Evolutionary conservation across 2,888 invertebrate species (phyloP), one percentile per base, ranked within the genome.

Genomic region (Brenthis daphne): DNA sequence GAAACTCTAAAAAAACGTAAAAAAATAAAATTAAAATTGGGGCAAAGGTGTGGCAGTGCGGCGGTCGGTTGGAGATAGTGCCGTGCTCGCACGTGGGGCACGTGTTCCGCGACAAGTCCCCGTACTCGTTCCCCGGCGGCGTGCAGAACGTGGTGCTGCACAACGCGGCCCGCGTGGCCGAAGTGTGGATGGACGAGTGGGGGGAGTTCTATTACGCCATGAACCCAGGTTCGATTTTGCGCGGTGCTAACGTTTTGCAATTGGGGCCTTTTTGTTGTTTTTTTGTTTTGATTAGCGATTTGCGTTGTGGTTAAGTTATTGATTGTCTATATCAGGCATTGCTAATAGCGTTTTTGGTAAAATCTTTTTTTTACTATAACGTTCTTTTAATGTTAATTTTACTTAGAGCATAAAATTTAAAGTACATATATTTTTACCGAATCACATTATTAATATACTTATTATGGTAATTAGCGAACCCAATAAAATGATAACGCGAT

Each of bases 121-220:
- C 99, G 64, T 99, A 99, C 94, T 97, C 98, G 76, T 99, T 99
- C 96, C 99, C 99, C 70, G 99, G 99, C 80, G 99, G 99, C 77
- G 98, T 98, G 79, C 97, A 97, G 88, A 97, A 97, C 92, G 96
- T 99, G 85, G 99, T 99, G 82, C 96, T 99, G 81, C 98, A 99
- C 94, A 99, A 99, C 94, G 98, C 99, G 79, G 98, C 99, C 82
- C 95, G 99, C 82, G 98, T 99, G 82, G 99, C 99, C 82, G 98
- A 99, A 92, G 99, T 99, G 83, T 99, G 99, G 99, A 97, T 99
- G 97, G 99, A 99, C 95, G 98, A 99, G 92, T 99, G 99, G 97
- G 96, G 98, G 92, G 98, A 98, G 94, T 99, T 99, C 96, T 99
- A 98, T 96, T 98, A 98, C 96, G 97, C 98, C 93, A 98, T 99